phyloP scores from a whole-genome alignment of 1,140 invertebrate genomes.

The Bombyx mandarina region DNA sequence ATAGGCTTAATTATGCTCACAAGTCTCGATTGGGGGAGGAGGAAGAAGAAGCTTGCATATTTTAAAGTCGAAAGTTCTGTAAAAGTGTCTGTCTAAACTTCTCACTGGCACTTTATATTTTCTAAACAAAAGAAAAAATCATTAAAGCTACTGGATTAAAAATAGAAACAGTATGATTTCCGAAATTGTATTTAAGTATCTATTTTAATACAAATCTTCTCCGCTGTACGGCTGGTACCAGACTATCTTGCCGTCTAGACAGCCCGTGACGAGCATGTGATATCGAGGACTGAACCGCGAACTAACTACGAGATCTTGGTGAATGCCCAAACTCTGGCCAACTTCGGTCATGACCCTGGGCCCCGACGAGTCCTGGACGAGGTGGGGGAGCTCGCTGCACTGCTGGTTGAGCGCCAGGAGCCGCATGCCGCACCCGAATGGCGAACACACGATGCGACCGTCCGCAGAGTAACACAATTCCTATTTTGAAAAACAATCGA shows the following conservation, averaged over 20 bases:
- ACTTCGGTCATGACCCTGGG: slow-evolving; percentile 73
- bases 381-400: slow-evolving; percentile 84
- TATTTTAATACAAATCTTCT: slow-evolving; percentile 38
- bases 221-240: slow-evolving; percentile 86
- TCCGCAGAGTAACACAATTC: slow-evolving; percentile 92
- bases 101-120: too few relatives aligned
- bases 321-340: slow-evolving; percentile 77
- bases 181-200: slow-evolving; percentile 21
- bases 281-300: slow-evolving; percentile 92
- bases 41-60: too few relatives aligned
- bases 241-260: slow-evolving; percentile 87
- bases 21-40: too few relatives aligned
- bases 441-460: slow-evolving; percentile 90
- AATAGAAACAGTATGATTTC: slow-evolving; percentile 3
- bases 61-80: too few relatives aligned
- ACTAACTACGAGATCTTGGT: slow-evolving; percentile 89
- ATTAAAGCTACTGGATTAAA: neutral
- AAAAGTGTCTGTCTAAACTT: too few relatives aligned
- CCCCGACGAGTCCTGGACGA: slow-evolving; percentile 64
- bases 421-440: slow-evolving; percentile 87
- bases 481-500: slow-evolving; percentile 20
- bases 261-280: slow-evolving; percentile 89
- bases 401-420: slow-evolving; percentile 84
- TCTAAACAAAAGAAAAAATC: too few relatives aligned
- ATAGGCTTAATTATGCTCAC: too few relatives aligned